A percentile compares a stretch with the other conserved stretches of the same genome.
Conservation (phyloP, 2,888 invertebrate species). For the Ctena decussata region DNA sequence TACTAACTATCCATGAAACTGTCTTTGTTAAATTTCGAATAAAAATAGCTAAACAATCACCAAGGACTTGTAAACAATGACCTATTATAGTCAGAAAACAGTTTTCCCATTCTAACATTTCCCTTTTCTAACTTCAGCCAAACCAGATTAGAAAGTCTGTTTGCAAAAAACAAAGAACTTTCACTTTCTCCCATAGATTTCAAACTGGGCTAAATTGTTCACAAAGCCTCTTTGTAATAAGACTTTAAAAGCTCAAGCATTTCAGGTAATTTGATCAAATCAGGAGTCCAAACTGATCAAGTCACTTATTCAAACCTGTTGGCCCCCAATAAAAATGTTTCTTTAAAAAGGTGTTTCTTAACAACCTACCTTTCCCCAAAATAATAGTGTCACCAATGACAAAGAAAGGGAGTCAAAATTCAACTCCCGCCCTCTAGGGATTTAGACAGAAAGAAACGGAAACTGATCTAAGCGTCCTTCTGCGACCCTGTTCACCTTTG, state of each 20-base stretch:
- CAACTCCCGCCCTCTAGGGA: neutral
- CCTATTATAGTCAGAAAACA: neutral
- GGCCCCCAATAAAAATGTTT: slow-evolving; percentile 7
- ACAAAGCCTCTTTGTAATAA: neutral
- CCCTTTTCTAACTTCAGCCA: neutral
- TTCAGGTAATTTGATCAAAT: slow-evolving; percentile 6
- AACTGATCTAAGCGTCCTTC: neutral
- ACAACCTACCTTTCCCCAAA: neutral
- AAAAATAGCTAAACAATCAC: neutral
- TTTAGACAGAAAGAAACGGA: neutral
- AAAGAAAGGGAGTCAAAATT: slow-evolving; percentile 9
- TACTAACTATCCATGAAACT: neutral
- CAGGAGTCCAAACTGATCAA: neutral
- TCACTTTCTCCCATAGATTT: slow-evolving; percentile 1
- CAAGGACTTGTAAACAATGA: neutral
- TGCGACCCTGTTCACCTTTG: neutral
- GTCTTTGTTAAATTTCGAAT: neutral
- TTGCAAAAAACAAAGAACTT: neutral
- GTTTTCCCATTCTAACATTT: slow-evolving; percentile 8
- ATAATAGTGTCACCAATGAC: neutral
- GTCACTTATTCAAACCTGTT: neutral
- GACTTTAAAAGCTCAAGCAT: neutral
- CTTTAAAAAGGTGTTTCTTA: neutral
- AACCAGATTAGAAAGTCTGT: neutral
- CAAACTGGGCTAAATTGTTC: neutral